Conservation (phyloP, 2,797 vertebrate species). For the Sebastes iracundus region DNA sequence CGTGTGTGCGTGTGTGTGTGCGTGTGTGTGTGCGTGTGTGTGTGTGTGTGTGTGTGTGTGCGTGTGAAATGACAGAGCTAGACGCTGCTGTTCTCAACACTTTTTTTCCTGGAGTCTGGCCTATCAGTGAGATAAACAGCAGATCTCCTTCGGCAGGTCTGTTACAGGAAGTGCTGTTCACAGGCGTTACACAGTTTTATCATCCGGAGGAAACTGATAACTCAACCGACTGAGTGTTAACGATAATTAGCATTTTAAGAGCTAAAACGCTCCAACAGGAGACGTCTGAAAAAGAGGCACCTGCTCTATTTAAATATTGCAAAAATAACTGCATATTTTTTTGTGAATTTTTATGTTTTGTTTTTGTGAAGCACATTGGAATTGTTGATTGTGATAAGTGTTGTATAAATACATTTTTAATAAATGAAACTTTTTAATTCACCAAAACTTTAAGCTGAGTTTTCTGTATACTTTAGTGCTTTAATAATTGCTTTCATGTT, state of each 20-base stretch:
- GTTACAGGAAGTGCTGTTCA: slow-evolving; percentile 63
- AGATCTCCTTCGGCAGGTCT: slow-evolving; percentile 61
- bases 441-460: not conserved
- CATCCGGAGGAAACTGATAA: slow-evolving; percentile 51
- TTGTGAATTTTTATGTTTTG: not conserved
- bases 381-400: not conserved
- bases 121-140: slow-evolving; percentile 73
- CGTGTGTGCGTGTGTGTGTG: slow-evolving; percentile 9
- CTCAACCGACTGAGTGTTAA: slow-evolving; percentile 19
- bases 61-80: slow-evolving; percentile 44
- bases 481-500: not conserved
- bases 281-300: not conserved
- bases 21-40: slow-evolving; percentile 14
- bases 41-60: slow-evolving; percentile 15
- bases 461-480: not conserved
- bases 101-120: slow-evolving; percentile 70
- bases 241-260: slow-evolving; percentile 39
- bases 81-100: slow-evolving; percentile 62
- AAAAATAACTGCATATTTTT: not conserved
- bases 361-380: not conserved
- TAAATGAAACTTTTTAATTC: not conserved
- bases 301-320: not conserved
- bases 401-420: not conserved
- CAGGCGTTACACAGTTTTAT: slow-evolving; percentile 56
- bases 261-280: not conserved